Evolutionary conservation across 2,888 invertebrate species (phyloP), one percentile per base, ranked within the genome.

Genomic region (Xylota segnis): DNA sequence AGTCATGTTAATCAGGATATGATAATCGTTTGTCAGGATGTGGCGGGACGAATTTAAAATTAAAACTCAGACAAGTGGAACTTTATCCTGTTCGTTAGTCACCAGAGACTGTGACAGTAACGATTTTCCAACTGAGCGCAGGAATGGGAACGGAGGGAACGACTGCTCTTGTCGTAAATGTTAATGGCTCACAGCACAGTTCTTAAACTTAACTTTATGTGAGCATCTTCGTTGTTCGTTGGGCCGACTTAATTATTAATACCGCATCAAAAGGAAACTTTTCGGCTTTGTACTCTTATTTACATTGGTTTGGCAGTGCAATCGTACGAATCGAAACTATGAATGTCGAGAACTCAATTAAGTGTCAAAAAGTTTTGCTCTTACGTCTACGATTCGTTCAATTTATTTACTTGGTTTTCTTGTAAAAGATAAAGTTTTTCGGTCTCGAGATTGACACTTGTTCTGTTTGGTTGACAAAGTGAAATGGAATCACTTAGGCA

Each of bases 1-100:
- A 86, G 86, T 91, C 92, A 92, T 91, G 91, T 92, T 91, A 92
- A 91, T 91, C 92, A 92, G 91, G 91, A 92, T 92, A 91, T 91
- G 92, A 91, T 91, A 92, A 91, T 91, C 91, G 91, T 91, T 91
- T 91, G 91, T 90, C 82, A 82, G 86, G 32, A 86, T 86, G 86
- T 86, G 82, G 86, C 86, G 86, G 86, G 86, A 86, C 86, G 72
- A 86, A 86, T 86, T 86, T 82, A 86, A 82, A 86, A 82, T 86
- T 86, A 82, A 86, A 86, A 86, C 76, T 82, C 86, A 86, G 86
- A 86, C 86, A 86, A 82, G 86, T 82, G 82, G 82, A 86, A 86
- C 82, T 82, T 86, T 82, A 76, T 86, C 68, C 82, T 86, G 82
- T 86, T 86, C 86, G 86, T 86, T 86, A 86, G 86, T 82, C 86